A percentile compares a stretch with the other conserved stretches of the same genome.
phyloP scores from a whole-genome alignment of 2,113 vertebrate genomes.

The Brienomyrus brachyistius region DNA sequence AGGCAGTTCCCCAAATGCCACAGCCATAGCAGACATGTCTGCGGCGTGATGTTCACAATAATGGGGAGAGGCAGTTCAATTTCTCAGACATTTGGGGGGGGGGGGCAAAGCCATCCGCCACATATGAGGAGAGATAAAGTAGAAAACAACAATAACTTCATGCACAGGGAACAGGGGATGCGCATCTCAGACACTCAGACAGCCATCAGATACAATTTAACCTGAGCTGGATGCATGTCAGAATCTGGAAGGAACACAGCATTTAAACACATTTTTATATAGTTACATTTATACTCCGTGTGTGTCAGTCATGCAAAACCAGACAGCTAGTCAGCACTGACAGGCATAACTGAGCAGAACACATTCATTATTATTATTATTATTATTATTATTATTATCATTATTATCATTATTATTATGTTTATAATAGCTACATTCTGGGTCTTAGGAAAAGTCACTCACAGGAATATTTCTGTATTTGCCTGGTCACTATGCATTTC shows the following conservation, averaged over 20 bases:
- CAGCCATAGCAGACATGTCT: slow-evolving; percentile 55
- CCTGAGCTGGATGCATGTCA: slow-evolving; percentile 59
- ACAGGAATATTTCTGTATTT: background rate
- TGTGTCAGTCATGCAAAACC: slow-evolving; percentile 47
- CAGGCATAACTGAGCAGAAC: background rate
- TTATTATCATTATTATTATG: background rate
- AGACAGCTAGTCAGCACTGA: background rate
- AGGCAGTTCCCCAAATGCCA: slow-evolving; percentile 48
- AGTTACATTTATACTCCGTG: slow-evolving; percentile 49
- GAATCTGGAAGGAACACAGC: slow-evolving; percentile 57
- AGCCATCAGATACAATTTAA: slow-evolving; percentile 58
- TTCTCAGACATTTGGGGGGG: slow-evolving; percentile 53
- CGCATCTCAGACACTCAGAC: slow-evolving; percentile 40
- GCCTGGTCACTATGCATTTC: background rate
- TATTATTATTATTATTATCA: background rate
- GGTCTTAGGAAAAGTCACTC: background rate
- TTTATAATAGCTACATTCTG: background rate
- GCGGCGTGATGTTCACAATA: slow-evolving; percentile 69
- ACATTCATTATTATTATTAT: background rate
- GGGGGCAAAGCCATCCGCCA: slow-evolving; percentile 50
- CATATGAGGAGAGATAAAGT: slow-evolving; percentile 65
- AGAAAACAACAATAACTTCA: slow-evolving; percentile 67
- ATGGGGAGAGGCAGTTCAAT: slow-evolving; percentile 74
- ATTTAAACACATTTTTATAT: slow-evolving; percentile 45
- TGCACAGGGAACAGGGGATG: slow-evolving; percentile 45